Conservation (phyloP, 2,888 invertebrate species). For the Amblyteles armatorius region DNA sequence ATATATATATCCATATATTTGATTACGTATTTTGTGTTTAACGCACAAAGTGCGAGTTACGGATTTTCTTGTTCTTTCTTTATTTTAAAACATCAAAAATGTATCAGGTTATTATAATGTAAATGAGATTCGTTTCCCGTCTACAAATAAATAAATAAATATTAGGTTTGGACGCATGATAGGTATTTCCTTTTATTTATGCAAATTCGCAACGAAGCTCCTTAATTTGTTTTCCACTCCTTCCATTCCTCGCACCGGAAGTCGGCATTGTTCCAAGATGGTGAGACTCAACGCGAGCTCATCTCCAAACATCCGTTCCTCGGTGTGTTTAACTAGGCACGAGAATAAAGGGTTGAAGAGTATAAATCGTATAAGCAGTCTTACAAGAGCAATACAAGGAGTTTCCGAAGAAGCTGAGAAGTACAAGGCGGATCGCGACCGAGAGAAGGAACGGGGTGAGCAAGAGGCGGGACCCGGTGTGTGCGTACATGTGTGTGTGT, state of each 20-base stretch:
- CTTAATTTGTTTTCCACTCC: background rate
- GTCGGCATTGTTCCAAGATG: background rate
- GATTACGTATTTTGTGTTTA: too few relatives aligned
- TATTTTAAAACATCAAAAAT: too few relatives aligned
- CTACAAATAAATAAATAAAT: too few relatives aligned
- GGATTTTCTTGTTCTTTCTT: too few relatives aligned
- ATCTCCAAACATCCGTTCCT: constrained; percentile 9
- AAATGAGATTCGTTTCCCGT: too few relatives aligned
- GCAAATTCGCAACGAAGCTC: background rate
- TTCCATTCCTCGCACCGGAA: background rate
- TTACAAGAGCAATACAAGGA: background rate
- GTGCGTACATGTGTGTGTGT: background rate
- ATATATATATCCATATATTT: too few relatives aligned
- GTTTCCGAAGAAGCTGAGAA: background rate
- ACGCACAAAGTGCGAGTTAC: too few relatives aligned
- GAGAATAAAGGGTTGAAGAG: constrained; percentile 6
- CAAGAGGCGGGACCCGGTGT: background rate
- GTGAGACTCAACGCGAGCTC: constrained; percentile 1
- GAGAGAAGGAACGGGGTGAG: background rate
- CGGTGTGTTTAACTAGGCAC: background rate
- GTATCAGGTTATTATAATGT: too few relatives aligned
- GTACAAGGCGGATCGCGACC: background rate
- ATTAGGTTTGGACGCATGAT: too few relatives aligned
- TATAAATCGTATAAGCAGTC: background rate
- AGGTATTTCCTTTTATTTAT: too few relatives aligned